A percentile compares a stretch with the other conserved stretches of the same genome.
phyloP scores from a whole-genome alignment of 2,888 invertebrate genomes.

The Epinotia nisella region DNA sequence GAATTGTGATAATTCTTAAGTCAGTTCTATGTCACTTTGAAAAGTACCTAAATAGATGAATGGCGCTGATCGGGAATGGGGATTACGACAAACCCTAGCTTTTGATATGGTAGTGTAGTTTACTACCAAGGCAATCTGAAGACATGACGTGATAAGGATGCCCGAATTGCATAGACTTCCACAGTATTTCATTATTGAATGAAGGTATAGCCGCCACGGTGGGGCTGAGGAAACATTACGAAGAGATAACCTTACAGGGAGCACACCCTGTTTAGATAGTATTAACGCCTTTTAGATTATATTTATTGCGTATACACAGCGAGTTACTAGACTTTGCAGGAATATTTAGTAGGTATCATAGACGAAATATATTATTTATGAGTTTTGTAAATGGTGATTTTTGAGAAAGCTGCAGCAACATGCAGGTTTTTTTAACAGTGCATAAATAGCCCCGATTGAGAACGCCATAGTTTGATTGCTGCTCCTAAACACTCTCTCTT shows the following conservation, averaged over 20 bases:
- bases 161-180: neutral
- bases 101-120: neutral
- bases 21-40: neutral
- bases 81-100: neutral
- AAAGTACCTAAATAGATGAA: too few species aligned
- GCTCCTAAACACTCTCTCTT: neutral
- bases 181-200: neutral
- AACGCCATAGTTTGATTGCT: too few species aligned
- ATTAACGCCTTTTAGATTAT: slow-evolving; percentile 23
- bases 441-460: too few species aligned
- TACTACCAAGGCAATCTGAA: neutral
- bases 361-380: neutral
- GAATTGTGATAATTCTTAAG: neutral
- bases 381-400: neutral
- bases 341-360: neutral
- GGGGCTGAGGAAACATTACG: slow-evolving; percentile 34
- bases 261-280: too few species aligned
- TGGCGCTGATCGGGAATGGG: neutral
- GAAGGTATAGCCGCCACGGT: neutral
- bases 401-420: too few species aligned
- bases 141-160: neutral
- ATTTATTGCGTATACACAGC: slow-evolving; percentile 5
- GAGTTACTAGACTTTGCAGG: neutral
- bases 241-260: slow-evolving; percentile 18
- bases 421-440: too few species aligned